Base-by-base conservation (phyloP, 1,140 invertebrate genomes). In the Plutomurus gul region DNA sequence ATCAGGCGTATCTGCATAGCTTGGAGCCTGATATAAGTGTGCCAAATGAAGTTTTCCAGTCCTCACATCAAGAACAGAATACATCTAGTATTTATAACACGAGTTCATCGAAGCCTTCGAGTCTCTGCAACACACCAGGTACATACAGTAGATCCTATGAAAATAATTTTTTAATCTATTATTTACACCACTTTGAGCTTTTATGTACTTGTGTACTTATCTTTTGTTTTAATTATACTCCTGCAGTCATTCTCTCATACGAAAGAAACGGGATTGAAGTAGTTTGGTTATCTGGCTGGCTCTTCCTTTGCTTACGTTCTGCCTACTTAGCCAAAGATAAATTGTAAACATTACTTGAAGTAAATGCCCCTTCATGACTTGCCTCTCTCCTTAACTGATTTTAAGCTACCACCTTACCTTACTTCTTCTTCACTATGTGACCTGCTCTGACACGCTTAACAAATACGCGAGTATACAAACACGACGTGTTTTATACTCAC, bases 21-120 rank as follows among this genome's bases (percentile, higher is more conserved):
- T 25, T 70, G 51, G 51, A 70, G 16, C 25, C 33, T 47, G 75
- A 77, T 39, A 71, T 80, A 36, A 75, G 76, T 60, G 74, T 80
- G 65, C 74, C 56, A 76, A 76, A 77, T 76, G 74, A 80, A 73
- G 79, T 80, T 30, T 80, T 77, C 46, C 40, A 74, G 40, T 30
- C 70, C 10, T 20, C 39, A 25, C 18, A 11, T n/a, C 16, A 30
- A 33, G 56, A 65, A n/a, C 30, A 65, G 25, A 65, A n/a, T 33
- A 65, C n/a, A 65, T 33, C 27, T 27, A 30, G 13, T 65, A 65
- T 11, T 33, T n/a, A 16, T 5, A 72, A 37, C 25, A 39, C 36
- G 22, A 72, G 36, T 72, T 72, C 39, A 0, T 40, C 39, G 6
- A 43, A 72, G 40, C 25, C 36, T 40, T 16, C 39, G 33, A 27